Percentiles rank a stretch among this genome's conserved stretches.
These are phyloP conservation scores for Prinia subflava DNA, from an alignment of 2,113 vertebrate genomes.

Conservation along the genomic window DNA sequence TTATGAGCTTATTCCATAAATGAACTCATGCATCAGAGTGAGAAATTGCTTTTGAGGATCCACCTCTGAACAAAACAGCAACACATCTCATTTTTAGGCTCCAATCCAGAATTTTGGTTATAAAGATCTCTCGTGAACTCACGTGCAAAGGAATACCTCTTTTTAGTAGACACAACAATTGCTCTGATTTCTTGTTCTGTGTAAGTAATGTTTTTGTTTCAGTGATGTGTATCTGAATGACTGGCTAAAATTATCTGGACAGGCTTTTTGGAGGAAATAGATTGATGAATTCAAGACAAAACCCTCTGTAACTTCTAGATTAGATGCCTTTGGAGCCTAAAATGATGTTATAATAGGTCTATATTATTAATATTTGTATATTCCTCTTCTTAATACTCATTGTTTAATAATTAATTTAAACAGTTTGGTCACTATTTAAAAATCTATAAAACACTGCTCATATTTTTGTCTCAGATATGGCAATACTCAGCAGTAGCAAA, in stretches of 20 bases:
- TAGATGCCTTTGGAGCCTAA: neutral
- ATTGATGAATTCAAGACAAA: neutral
- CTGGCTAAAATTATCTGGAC: neutral
- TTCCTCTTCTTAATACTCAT: neutral
- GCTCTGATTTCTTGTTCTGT: neutral
- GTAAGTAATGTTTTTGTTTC: neutral
- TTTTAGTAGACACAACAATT: neutral
- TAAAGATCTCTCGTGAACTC: neutral
- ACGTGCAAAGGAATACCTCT: fast-evolving
- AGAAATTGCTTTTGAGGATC: neutral
- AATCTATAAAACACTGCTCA: neutral
- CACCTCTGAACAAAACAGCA: neutral
- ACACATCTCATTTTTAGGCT: neutral
- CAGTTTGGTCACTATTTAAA: neutral
- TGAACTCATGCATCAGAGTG: neutral
- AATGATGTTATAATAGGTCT: neutral
- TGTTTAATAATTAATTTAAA: neutral
- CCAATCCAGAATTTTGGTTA: neutral
- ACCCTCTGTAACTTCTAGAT: neutral
- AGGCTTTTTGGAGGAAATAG: neutral
- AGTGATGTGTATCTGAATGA: neutral
- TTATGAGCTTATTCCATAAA: neutral
- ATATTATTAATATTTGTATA: neutral
- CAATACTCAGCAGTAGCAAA: neutral
- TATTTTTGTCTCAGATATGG: neutral